A percentile compares a stretch with the other conserved stretches of the same genome.
These are phyloP conservation scores for Astyanax mexicanus DNA, from an alignment of 2,797 vertebrate species.

Conservation along the genomic window DNA sequence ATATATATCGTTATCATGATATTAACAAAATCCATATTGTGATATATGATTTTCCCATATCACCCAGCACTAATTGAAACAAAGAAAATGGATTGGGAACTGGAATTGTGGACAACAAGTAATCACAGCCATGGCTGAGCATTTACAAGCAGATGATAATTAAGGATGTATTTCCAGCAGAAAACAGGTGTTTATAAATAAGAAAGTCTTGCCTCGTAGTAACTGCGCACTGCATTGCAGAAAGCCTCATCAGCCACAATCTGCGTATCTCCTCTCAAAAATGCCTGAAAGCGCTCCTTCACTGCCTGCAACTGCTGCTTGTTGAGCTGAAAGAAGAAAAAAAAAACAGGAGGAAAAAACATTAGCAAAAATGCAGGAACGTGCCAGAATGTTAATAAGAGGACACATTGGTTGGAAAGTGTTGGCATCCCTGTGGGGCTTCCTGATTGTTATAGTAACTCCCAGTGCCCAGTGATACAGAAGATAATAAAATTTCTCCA, in stretches of 20 bases:
- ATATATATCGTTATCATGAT: too few species aligned
- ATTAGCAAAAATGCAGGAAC: background rate
- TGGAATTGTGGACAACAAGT: background rate
- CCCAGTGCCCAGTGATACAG: background rate
- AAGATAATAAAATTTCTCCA: background rate
- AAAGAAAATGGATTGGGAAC: too few species aligned
- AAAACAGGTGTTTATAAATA: background rate
- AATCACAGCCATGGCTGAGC: background rate
- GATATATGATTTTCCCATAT: too few species aligned
- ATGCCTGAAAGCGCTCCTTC: conserved; percentile 91
- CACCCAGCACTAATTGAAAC: too few species aligned
- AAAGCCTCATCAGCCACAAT: conserved; percentile 96
- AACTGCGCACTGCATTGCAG: conserved; percentile 94
- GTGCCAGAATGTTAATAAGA: conserved; percentile 6
- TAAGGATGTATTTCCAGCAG: background rate
- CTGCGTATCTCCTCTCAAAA: conserved; percentile 93
- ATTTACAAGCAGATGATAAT: background rate
- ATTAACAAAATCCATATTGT: too few species aligned
- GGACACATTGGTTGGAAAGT: background rate
- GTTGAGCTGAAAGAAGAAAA: conserved; percentile 83
- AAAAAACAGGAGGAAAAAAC: background rate
- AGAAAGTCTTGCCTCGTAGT: conserved; percentile 86
- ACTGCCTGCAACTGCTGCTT: conserved; percentile 92
- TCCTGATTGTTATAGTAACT: background rate
- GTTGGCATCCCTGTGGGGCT: background rate